Evolutionary conservation across 2,888 invertebrate species (phyloP).

Genomic region (Chesias legatella): DNA sequence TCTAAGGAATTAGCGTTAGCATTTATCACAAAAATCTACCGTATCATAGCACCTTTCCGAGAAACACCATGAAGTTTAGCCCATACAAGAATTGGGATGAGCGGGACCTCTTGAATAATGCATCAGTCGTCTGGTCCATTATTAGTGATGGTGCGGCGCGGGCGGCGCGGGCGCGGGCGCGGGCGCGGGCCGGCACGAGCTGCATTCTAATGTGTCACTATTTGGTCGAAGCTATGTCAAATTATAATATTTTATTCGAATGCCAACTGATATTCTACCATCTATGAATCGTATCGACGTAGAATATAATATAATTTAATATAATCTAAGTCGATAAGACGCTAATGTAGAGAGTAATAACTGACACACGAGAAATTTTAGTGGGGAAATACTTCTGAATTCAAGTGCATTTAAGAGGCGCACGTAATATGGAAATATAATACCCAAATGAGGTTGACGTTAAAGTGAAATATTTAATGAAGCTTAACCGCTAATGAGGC

Average conservation of each 20-base stretch:
- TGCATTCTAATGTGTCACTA: constrained; percentile 68
- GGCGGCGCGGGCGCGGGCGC: constrained; percentile 54
- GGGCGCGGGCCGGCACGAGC: constrained; percentile 67
- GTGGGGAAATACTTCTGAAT: constrained; percentile 5
- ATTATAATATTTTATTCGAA: constrained; percentile 57
- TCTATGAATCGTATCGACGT: constrained; percentile 43
- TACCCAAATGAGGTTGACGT: constrained; percentile 30
- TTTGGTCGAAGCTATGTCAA: constrained; percentile 51
- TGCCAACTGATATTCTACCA: constrained; percentile 49
- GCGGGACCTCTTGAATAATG: constrained; percentile 66
- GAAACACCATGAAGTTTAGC: constrained; percentile 34
- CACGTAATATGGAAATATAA: constrained; percentile 19
- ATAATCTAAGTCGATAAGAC: too few species aligned
- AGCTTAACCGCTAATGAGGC: constrained; percentile 63
- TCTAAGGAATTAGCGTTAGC: constrained; percentile 2
- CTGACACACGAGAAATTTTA: not conserved
- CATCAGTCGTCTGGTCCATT: constrained; percentile 61
- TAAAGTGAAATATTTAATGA: constrained; percentile 39
- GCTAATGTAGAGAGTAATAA: too few species aligned
- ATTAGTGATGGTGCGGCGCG: constrained; percentile 57
- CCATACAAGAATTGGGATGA: constrained; percentile 54
- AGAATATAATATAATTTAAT: too few species aligned
- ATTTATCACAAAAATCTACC: not conserved
- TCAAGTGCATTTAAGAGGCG: constrained; percentile 5
- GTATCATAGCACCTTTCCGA: constrained; percentile 21